Percentiles rank a stretch among this genome's conserved stretches.
phyloP scores from a whole-genome alignment of 2,888 invertebrate species.

The Heliconius sara region DNA sequence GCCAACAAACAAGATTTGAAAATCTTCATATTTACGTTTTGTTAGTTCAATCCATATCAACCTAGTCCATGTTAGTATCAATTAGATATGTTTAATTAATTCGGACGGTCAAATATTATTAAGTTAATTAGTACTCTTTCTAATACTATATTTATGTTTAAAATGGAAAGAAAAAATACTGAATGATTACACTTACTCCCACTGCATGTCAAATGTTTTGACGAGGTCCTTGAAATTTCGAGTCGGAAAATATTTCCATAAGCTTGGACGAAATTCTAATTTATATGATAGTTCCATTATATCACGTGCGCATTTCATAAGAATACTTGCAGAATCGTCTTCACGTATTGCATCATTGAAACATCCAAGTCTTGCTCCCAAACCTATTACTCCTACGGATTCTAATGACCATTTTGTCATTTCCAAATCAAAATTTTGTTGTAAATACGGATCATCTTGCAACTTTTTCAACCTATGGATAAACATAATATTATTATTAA shows the following conservation, averaged over 20 bases:
- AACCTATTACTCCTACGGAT: constrained; percentile 71
- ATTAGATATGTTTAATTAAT: background rate
- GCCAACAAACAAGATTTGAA: background rate
- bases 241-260: constrained; percentile 65
- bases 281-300: constrained; percentile 61
- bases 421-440: constrained; percentile 78
- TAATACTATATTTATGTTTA: background rate
- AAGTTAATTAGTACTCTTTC: background rate
- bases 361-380: constrained; percentile 71
- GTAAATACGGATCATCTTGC: constrained; percentile 63
- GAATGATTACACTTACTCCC: constrained; percentile 65
- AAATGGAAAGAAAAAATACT: background rate
- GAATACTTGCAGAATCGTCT: constrained; percentile 63
- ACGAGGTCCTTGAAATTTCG: constrained; percentile 66
- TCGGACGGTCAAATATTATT: background rate
- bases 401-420: constrained; percentile 86
- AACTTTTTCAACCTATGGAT: constrained; percentile 64
- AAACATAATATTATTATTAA: constrained; percentile 8
- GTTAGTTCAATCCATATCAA: background rate
- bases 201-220: constrained; percentile 66
- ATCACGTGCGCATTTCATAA: constrained; percentile 65
- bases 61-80: too few species aligned
- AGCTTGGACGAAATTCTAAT: constrained; percentile 64
- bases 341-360: constrained; percentile 60
- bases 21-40: background rate